A percentile compares a stretch with the other conserved stretches of the same genome.
Evolutionary conservation across 2,888 invertebrate species (phyloP).

Genomic region (Crossocerus cetratus): DNA sequence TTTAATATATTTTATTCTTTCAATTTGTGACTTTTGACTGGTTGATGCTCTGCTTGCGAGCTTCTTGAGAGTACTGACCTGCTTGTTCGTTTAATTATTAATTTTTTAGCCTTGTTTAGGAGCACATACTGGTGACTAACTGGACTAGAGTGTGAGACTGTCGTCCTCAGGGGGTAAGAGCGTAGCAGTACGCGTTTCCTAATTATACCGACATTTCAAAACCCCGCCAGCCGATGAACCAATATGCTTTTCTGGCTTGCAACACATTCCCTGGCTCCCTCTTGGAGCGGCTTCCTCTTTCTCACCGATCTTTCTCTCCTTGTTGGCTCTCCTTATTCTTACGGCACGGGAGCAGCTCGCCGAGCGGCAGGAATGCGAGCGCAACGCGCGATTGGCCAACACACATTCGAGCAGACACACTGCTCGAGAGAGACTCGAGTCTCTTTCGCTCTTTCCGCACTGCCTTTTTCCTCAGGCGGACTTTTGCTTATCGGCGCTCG

Average conservation of each 20-base stretch:
- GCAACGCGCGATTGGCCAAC: slow-evolving; percentile 71
- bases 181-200: slow-evolving; percentile 67
- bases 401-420: slow-evolving; percentile 34
- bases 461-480: slow-evolving; percentile 6
- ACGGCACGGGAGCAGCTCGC: slow-evolving; percentile 54
- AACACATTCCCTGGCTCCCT: slow-evolving; percentile 57
- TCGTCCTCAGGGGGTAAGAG: slow-evolving; percentile 30
- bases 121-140: too few species aligned
- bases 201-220: slow-evolving; percentile 74
- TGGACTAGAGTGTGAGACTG: slow-evolving; percentile 13
- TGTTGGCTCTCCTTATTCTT: slow-evolving; percentile 55
- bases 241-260: slow-evolving; percentile 74
- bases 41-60: too few species aligned
- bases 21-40: too few species aligned
- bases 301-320: slow-evolving; percentile 42
- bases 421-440: slow-evolving; percentile 25
- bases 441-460: slow-evolving; percentile 35
- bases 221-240: slow-evolving; percentile 73
- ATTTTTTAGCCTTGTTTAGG: too few species aligned
- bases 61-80: too few species aligned
- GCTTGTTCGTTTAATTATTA: too few species aligned
- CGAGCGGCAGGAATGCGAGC: slow-evolving; percentile 73
- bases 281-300: slow-evolving; percentile 29
- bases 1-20: too few species aligned
- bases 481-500: slow-evolving; percentile 24